These are phyloP conservation scores for Tribolium castaneum DNA, from an alignment of 1,140 invertebrate species.

Conservation along the genomic window DNA sequence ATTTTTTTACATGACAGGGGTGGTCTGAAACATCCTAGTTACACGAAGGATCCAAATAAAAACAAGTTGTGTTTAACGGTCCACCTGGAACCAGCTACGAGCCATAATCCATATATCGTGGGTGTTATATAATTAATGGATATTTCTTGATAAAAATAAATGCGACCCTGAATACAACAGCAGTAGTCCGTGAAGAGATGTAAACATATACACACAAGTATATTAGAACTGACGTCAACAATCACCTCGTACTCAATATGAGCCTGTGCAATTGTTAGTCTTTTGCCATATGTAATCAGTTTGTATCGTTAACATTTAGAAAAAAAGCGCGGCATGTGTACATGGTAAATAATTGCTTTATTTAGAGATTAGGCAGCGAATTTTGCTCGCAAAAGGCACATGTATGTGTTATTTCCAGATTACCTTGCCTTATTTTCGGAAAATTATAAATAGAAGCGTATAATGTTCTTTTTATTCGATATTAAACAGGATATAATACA, in stretches of 20 bases:
- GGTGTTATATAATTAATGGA: slow-evolving; percentile 41
- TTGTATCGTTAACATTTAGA: not conserved
- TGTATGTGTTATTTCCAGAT: slow-evolving; percentile 38
- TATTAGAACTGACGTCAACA: slow-evolving; percentile 49
- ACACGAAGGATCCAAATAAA: no score
- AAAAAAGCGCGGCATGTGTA: not conserved
- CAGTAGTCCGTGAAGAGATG: slow-evolving; percentile 45
- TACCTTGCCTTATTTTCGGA: slow-evolving; percentile 35
- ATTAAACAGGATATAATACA: slow-evolving; percentile 41
- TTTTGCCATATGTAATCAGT: slow-evolving; percentile 14
- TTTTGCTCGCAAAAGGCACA: slow-evolving; percentile 1
- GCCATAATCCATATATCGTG: slow-evolving; percentile 34
- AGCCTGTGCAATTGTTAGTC: slow-evolving; percentile 5
- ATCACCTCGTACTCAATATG: slow-evolving; percentile 47
- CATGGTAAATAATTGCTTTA: no score
- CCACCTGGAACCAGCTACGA: slow-evolving; percentile 2
- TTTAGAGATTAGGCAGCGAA: no score
- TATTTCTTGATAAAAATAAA: slow-evolving; percentile 45
- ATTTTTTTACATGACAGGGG: not conserved
- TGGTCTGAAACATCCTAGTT: not conserved
- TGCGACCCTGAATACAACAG: slow-evolving; percentile 48
- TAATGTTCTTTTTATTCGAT: slow-evolving; percentile 40
- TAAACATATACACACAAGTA: slow-evolving; percentile 47
- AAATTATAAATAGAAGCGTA: slow-evolving; percentile 39
- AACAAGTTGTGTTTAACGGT: not conserved